phyloP scores from a whole-genome alignment of 2,888 invertebrate species.

The Xylota sylvarum region DNA sequence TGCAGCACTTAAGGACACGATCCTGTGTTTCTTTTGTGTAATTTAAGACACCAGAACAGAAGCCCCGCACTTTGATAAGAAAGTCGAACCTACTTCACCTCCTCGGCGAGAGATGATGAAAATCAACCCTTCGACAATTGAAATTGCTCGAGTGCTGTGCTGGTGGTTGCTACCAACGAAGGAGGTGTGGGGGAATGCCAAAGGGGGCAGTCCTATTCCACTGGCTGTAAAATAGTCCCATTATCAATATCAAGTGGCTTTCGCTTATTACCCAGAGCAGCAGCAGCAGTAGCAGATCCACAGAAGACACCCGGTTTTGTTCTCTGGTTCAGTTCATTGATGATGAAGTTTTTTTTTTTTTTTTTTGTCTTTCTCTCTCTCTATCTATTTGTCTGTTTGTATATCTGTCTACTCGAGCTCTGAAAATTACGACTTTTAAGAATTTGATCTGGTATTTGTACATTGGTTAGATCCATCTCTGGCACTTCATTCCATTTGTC shows the following conservation, averaged over 20 bases:
- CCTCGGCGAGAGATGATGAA: constrained; percentile 52
- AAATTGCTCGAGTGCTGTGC: constrained; percentile 39
- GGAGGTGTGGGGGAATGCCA: constrained; percentile 2
- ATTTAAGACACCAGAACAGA: constrained; percentile 68
- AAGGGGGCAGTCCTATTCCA: constrained; percentile 22
- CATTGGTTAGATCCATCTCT: constrained; percentile 64
- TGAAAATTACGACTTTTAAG: constrained; percentile 53
- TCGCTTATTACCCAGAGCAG: constrained; percentile 61
- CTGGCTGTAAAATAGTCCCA: constrained; percentile 48
- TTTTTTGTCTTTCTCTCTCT: constrained; percentile 2
- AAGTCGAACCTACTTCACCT: constrained; percentile 64
- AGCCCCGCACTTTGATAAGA: constrained; percentile 64
- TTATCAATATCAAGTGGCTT: constrained; percentile 71
- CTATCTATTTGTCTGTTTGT: background rate
- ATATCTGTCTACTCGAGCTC: constrained; percentile 23
- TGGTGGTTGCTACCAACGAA: constrained; percentile 9
- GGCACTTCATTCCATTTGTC: constrained; percentile 58
- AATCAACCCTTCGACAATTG: constrained; percentile 74
- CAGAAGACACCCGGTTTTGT: constrained; percentile 54
- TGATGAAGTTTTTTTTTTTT: constrained; percentile 60
- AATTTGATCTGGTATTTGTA: constrained; percentile 70
- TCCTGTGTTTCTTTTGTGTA: constrained; percentile 69
- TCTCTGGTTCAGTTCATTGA: constrained; percentile 60
- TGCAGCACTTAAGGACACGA: constrained; percentile 69
- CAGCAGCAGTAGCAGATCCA: constrained; percentile 1